Percentiles rank a stretch among this genome's conserved stretches.
Conservation (phyloP, 2,113 vertebrate genomes). For the Mustela nigripes region DNA sequence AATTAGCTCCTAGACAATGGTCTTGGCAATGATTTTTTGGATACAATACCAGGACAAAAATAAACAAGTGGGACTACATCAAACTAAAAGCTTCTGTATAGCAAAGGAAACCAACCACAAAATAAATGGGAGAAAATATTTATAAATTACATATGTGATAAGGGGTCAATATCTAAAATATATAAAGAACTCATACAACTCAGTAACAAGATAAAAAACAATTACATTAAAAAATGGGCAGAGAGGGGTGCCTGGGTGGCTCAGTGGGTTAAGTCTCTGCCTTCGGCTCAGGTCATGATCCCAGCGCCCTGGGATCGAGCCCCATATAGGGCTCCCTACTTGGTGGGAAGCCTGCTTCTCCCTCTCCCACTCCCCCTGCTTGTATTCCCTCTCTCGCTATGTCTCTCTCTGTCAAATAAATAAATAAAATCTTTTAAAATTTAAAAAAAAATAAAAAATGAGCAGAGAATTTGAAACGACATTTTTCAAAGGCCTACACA, state of each 20-base stretch:
- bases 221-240: not conserved
- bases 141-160: not conserved
- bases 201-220: not conserved
- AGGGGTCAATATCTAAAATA: not conserved
- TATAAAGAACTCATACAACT: not conserved
- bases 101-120: not conserved
- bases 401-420: too few species aligned
- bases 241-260: not conserved
- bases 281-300: too few species aligned
- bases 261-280: too few species aligned
- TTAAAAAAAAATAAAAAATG: not conserved
- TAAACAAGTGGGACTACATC: not conserved
- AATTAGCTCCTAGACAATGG: not conserved
- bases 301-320: too few species aligned
- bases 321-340: too few species aligned
- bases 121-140: not conserved
- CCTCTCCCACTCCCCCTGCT: too few species aligned
- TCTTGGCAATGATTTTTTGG: not conserved
- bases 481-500: not conserved
- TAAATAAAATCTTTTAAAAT: too few species aligned
- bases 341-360: too few species aligned
- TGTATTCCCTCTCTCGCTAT: too few species aligned
- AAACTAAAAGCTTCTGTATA: not conserved
- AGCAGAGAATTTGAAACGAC: not conserved
- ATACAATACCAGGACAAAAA: not conserved